Conservation (phyloP, 2,797 vertebrate species). For the Amniataba percoides region DNA sequence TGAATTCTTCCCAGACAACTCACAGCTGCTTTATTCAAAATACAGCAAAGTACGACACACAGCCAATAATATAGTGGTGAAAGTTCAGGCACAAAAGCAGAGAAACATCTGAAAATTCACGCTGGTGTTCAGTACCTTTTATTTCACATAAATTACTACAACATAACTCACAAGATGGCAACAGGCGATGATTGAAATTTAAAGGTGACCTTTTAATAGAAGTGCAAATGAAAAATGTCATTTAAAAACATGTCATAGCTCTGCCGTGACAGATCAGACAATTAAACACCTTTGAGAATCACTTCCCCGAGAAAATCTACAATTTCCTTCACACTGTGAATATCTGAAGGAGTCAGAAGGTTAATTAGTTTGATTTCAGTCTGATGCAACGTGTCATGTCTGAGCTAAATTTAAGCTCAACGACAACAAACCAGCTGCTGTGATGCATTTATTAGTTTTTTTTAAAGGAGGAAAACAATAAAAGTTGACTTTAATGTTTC, state of each 20-base stretch:
- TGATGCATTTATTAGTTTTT: neutral
- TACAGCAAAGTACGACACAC: neutral
- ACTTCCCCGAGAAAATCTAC: neutral
- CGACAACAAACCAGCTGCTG: neutral
- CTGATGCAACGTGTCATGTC: neutral
- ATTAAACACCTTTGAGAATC: too few species aligned
- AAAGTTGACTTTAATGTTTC: neutral
- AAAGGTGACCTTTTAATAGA: neutral
- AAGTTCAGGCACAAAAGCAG: neutral
- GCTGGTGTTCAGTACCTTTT: too few species aligned
- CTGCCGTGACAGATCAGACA: too few species aligned
- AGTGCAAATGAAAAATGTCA: neutral
- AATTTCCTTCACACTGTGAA: neutral
- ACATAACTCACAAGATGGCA: neutral
- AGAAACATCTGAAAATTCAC: neutral
- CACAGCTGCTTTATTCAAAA: neutral
- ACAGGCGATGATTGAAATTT: neutral
- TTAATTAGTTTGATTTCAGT: neutral
- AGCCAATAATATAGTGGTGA: neutral
- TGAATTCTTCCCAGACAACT: neutral
- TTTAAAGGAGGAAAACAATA: neutral
- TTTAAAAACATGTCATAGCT: neutral
- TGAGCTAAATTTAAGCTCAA: neutral
- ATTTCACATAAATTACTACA: too few species aligned
- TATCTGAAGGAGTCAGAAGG: too few species aligned